These are phyloP conservation scores for Zeuzera pyrina DNA, from an alignment of 2,888 invertebrate genomes.

Conservation along the genomic window DNA sequence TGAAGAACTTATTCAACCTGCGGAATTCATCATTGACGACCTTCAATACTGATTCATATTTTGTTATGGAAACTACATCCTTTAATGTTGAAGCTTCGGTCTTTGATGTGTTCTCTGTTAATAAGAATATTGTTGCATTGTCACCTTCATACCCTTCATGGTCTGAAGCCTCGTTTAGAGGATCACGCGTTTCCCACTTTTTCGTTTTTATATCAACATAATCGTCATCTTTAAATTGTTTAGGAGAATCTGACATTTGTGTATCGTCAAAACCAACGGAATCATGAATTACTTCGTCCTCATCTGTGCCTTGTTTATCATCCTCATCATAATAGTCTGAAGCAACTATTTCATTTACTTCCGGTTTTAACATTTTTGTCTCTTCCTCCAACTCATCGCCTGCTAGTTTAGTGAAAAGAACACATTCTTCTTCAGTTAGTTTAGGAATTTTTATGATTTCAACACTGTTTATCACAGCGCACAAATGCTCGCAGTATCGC, in stretches of 20 bases:
- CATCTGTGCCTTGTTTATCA: no score
- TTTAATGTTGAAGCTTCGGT: conserved; percentile 1
- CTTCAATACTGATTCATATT: conserved; percentile 19
- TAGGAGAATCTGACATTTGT: conserved; percentile 6
- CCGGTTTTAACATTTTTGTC: no score
- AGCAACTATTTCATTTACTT: no score
- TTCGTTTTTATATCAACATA: conserved; percentile 16
- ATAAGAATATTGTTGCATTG: not conserved
- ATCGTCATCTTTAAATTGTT: conserved; percentile 9
- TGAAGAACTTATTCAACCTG: conserved; percentile 25
- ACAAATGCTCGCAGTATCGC: conserved; percentile 27
- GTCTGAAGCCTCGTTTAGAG: conserved; percentile 13
- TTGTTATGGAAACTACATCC: conserved; percentile 7
- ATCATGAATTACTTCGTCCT: no score
- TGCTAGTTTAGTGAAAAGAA: conserved; percentile 12
- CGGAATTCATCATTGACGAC: conserved; percentile 26
- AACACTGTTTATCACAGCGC: conserved; percentile 16
- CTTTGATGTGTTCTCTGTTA: not conserved
- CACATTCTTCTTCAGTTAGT: conserved; percentile 13
- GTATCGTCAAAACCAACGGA: no score
- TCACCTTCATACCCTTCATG: not conserved
- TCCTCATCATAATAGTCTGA: no score
- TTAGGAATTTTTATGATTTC: conserved; percentile 10
- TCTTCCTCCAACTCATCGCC: conserved; percentile 9
- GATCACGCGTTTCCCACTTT: conserved; percentile 12